A percentile compares a stretch with the other conserved stretches of the same genome.
Conservation (phyloP, 1,140 invertebrate species). For the Cylas formicarius region DNA sequence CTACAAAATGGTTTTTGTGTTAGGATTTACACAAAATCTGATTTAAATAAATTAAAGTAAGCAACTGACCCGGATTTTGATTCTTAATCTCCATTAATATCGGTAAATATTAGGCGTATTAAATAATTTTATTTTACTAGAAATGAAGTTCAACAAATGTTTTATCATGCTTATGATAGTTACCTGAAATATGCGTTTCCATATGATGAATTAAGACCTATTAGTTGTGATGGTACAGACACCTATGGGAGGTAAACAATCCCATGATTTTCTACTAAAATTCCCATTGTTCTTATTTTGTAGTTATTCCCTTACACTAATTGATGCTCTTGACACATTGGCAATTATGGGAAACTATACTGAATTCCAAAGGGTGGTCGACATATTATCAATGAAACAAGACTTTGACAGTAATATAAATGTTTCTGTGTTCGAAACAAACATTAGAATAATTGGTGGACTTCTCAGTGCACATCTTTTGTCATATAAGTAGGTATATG, state of each 20-base stretch:
- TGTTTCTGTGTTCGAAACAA: slow-evolving; percentile 99
- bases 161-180: slow-evolving; percentile 93
- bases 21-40: no score
- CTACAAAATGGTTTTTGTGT: no score
- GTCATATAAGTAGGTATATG: slow-evolving; percentile 57
- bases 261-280: not conserved
- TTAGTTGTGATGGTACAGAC: slow-evolving; percentile 92
- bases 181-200: slow-evolving; percentile 94
- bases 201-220: slow-evolving; percentile 91
- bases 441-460: slow-evolving; percentile 96
- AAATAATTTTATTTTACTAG: no score
- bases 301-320: slow-evolving; percentile 92
- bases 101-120: no score
- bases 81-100: no score
- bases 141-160: slow-evolving; percentile 82
- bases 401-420: slow-evolving; percentile 97
- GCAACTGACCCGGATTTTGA: no score
- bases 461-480: slow-evolving; percentile 93
- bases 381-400: slow-evolving; percentile 71
- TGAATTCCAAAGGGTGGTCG: slow-evolving; percentile 86
- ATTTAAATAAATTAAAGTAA: no score
- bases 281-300: slow-evolving; percentile 5
- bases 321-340: slow-evolving; percentile 94
- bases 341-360: slow-evolving; percentile 92
- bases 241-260: slow-evolving; percentile 81